Conservation (phyloP, 2,888 invertebrate species). For the Germaria angustata region DNA sequence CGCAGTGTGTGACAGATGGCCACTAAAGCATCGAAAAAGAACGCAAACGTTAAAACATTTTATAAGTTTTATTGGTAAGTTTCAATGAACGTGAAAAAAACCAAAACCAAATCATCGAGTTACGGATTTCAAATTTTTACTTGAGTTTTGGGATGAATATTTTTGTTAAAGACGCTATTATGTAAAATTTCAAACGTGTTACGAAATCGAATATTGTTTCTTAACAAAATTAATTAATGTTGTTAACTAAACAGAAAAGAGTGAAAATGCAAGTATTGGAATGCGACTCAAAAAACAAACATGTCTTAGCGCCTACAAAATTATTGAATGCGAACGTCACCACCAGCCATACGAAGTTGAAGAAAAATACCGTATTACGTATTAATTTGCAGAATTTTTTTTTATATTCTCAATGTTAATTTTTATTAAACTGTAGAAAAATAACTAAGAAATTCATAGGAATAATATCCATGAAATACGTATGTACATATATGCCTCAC, state of each 20-base stretch:
- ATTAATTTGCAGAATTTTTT: no score
- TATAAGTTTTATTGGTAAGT: not conserved
- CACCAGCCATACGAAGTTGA: not conserved
- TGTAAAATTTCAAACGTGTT: not conserved
- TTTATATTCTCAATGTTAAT: no score
- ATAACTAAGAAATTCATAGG: no score
- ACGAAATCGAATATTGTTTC: not conserved
- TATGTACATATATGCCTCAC: no score
- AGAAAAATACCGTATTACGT: no score
- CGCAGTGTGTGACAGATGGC: not conserved
- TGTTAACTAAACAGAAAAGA: constrained; percentile 2
- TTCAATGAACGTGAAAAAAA: not conserved
- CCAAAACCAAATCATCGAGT: not conserved
- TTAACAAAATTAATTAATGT: not conserved
- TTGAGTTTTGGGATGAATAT: not conserved
- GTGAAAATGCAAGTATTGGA: not conserved
- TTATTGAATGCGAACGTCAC: not conserved
- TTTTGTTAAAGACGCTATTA: not conserved
- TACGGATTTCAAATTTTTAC: not conserved
- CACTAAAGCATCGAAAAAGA: not conserved
- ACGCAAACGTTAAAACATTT: not conserved
- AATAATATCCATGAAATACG: no score
- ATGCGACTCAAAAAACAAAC: not conserved
- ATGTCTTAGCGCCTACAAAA: not conserved
- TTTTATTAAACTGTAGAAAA: no score